Evolutionary conservation across 2,888 invertebrate species (phyloP), one percentile per base, ranked within the genome.

Genomic region (Ceramica pisi): DNA sequence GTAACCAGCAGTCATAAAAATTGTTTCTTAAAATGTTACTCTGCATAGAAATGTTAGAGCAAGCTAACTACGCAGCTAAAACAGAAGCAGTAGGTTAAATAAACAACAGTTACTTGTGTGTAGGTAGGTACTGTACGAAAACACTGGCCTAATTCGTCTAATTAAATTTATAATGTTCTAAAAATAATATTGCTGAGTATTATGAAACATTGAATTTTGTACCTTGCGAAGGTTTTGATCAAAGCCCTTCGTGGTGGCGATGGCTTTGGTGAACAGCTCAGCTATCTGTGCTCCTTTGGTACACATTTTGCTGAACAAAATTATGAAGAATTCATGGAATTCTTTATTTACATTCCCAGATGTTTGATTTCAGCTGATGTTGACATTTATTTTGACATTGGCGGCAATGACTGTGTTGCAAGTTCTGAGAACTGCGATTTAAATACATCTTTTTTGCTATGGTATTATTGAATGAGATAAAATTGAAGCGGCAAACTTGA

Each of bases 201-300:
- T 60, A 38, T 10, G 46, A 67, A 63, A 65, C 48, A 59, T 6
- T 66, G 0, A 66, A 65, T n/a, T 62, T 9, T 41, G 76, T 90
- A 95, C 95, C 93, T 95, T 94, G 26, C 92, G 90, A 67, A 96
- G 90, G 81, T 95, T 90, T 63, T 93, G 93, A 80, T 96, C 95
- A 75, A 95, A 96, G 82, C 94, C 89, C 82, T 94, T 95, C 2
- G 95, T 95, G 1, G 92, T 89, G 12, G 94, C 92, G 38, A 95
- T 84, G 1, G 91, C 92, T 90, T 94, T 95, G 9, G 90, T 92
- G 78, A 96, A 96, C 19, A 96, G 80, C 75, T 95, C 94, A 12
- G 94, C 95, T 48, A 95, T 88, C 82, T 88, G 88, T 23, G 90
- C 88, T 31, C 92, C 94, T 87, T 95, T 96, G 38, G 81, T 89